Base-by-base conservation (phyloP, 2,888 invertebrate species). In the Hermaeophaga mercurialis region DNA sequence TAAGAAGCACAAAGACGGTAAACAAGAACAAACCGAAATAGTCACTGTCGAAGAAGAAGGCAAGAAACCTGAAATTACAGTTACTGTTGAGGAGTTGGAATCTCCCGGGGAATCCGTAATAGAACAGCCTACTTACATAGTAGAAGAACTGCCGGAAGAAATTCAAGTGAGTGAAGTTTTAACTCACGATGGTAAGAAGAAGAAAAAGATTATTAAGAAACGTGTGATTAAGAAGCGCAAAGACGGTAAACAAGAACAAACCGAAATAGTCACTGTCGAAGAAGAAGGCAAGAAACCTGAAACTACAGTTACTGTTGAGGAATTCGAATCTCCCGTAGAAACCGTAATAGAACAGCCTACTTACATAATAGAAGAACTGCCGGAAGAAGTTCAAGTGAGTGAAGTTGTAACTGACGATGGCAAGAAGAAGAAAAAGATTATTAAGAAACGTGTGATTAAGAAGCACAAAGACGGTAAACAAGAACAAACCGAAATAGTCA, bases 1-100 rank as follows among this genome's bases (percentile, higher is more conserved):
- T 39, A 70, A 65, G 59, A 69, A 67, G 67, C 70, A 34, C 55
- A 77, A 75, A 43, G 81, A 79, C 1, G 69, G 71, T 0, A 80
- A 80, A 46, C 56, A 70, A 54, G 72, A 70, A 66, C 67, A 69
- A 14, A 74, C 57, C 75, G 77, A 69, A 19, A 78, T 73, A 54
- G 73, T 74, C 18, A 76, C 70, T 70, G 68, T 76, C 65, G 62
- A 79, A 74, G 66, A 80, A 63, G 78, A 79, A 59, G 79, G 79
- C 38, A 78, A 75, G 67, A 64, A 76, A 72, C 72, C 80, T 56
- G 80, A 80, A 63, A 72, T 78, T 3, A 80, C 82, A 1, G 79
- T 79, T 67, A 78, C 78, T 9, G 73, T 78, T 1, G 68, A 75
- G 33, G 75, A 77, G 53, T 70, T 76, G 41, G 65, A 73, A 36